Base-by-base conservation (phyloP, 1,140 invertebrate genomes). In the Dendrolimus punctatus region DNA sequence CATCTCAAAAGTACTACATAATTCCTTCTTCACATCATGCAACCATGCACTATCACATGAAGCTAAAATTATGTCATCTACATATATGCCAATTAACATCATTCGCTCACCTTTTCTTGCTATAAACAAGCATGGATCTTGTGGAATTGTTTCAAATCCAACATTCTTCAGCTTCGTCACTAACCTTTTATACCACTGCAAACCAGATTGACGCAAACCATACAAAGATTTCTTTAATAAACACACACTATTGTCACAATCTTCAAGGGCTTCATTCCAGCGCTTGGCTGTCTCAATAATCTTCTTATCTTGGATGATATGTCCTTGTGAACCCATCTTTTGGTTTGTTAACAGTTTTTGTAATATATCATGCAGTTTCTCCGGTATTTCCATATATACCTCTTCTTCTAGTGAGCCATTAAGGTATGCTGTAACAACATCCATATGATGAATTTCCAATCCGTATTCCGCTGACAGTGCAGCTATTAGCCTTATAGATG, bases 61-160 rank as follows among this genome's bases (percentile, higher is more conserved):
- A 5, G 51, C 53, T 47, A 66, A 57, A 47, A 66, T 62, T 36
- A 62, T 53, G 37, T 66, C 60, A 53, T 66, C 64, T 40, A 66
- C 60, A 55, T 66, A 60, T n/a, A 66, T 60, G 46, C 48, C 55
- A 51, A 66, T 56, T 40, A 65, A 62, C 56, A 65, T 59, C 7
- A 51, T 57, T n/a, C 49, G 43, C 40, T 53, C 37, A 43, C 39
- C 39, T 41, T 60, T 60, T 43, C 46, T 49, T 7, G 50, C 42
- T 8, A 46, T 36, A 57, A 64, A 61, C n/a, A 61, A 41, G 57
- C 54, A 61, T 10, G 54, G 56, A 49, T 60, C 51, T 49, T 64
- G 62, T 23, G 45, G 51, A 39, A 57, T 53, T 43, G 55, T 36
- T 8, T 56, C 36, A 62, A 65, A 62, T 51, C 54, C 54, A 38